A percentile compares a stretch with the other conserved stretches of the same genome.
These are phyloP conservation scores for Gnathonemus longibarbis DNA, from an alignment of 2,113 vertebrate species.

Conservation along the genomic window DNA sequence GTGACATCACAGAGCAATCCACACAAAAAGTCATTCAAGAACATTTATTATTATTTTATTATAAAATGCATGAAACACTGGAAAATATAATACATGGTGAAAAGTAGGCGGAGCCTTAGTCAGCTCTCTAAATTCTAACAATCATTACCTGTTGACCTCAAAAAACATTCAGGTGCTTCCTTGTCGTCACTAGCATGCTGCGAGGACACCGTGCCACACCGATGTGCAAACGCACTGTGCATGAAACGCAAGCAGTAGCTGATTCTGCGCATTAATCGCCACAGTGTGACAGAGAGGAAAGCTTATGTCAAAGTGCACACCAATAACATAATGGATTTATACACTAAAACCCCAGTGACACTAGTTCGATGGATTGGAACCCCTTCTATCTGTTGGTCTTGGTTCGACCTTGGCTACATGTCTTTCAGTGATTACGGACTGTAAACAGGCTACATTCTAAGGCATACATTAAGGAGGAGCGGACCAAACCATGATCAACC, in stretches of 20 bases:
- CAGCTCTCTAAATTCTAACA: conserved; percentile 15
- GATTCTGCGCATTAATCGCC: not conserved
- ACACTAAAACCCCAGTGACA: not conserved
- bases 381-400: not conserved
- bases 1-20: not conserved
- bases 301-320: conserved; percentile 12
- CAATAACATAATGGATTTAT: not conserved
- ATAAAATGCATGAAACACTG: conserved; percentile 19
- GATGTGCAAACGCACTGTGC: conserved; percentile 15
- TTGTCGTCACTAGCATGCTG: conserved; percentile 4
- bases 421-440: conserved; percentile 43
- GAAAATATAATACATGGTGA: conserved; percentile 9
- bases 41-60: not conserved
- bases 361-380: not conserved
- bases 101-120: conserved; percentile 18
- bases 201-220: not conserved
- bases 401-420: conserved; percentile 22
- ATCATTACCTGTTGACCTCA: not conserved
- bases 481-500: conserved; percentile 44
- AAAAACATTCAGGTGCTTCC: not conserved
- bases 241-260: not conserved
- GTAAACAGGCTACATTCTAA: conserved; percentile 67
- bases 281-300: conserved; percentile 7
- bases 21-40: not conserved
- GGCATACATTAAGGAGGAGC: conserved; percentile 47